These are phyloP conservation scores for Orthosia cruda DNA, from an alignment of 2,888 invertebrate species.

Conservation along the genomic window DNA sequence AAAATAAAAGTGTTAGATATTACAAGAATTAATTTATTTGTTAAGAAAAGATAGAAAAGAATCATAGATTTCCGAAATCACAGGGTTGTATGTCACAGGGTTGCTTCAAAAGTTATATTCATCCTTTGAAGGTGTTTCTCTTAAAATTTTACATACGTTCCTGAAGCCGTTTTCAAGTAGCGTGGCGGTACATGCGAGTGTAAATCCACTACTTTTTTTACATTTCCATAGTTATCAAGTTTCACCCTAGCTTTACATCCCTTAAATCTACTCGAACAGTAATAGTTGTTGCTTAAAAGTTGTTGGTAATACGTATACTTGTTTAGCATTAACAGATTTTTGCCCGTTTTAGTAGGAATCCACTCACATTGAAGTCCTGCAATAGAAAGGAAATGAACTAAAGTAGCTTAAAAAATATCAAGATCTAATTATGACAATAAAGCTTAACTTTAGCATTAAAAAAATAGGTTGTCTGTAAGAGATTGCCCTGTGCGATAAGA, in stretches of 20 bases:
- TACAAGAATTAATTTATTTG: too few relatives aligned
- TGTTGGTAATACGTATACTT: constrained; percentile 26
- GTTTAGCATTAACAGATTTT: constrained; percentile 15
- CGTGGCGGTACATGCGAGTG: constrained; percentile 23
- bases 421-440: neutral
- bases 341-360: constrained; percentile 22
- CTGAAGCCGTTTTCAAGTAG: constrained; percentile 1
- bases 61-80: too few relatives aligned
- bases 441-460: neutral
- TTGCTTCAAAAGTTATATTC: too few relatives aligned
- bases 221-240: neutral
- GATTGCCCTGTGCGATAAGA: neutral
- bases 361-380: neutral
- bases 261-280: constrained; percentile 14
- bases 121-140: too few relatives aligned
- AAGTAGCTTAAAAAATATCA: neutral
- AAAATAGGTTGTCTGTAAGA: too few relatives aligned
- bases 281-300: constrained; percentile 10
- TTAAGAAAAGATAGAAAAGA: too few relatives aligned
- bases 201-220: neutral
- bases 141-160: constrained; percentile 16
- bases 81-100: too few relatives aligned
- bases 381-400: neutral
- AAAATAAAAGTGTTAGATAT: too few relatives aligned
- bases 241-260: constrained; percentile 1